Percentiles rank a stretch among this genome's conserved stretches.
Evolutionary conservation across 2,797 vertebrate genomes (phyloP).

Genomic region (Oryzias dopingdopingensis): DNA sequence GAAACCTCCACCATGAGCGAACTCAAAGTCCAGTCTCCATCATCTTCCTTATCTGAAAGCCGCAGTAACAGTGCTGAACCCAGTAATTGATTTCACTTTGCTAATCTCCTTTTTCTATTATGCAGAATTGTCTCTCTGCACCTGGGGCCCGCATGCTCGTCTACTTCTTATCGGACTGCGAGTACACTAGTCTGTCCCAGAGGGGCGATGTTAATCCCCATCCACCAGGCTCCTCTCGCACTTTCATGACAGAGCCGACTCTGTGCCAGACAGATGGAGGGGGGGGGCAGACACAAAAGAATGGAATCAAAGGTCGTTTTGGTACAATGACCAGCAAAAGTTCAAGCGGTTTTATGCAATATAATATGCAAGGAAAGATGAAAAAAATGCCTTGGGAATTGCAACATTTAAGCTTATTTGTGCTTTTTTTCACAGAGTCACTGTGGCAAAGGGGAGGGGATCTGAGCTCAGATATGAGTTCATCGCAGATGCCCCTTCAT

Average conservation of each 20-base stretch:
- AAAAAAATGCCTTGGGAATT: too few relatives aligned
- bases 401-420: too few relatives aligned
- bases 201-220: conserved; percentile 41
- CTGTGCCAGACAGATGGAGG: conserved; percentile 51
- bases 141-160: conserved; percentile 57
- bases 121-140: conserved; percentile 52
- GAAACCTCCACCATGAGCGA: conserved; percentile 12
- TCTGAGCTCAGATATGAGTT: too few relatives aligned
- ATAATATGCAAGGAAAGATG: conserved; percentile 3
- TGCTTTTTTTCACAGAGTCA: too few relatives aligned
- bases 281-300: conserved; percentile 34
- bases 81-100: conserved; percentile 56
- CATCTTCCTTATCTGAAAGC: conserved; percentile 37
- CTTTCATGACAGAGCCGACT: conserved; percentile 16
- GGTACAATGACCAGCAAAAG: conserved; percentile 3
- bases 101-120: conserved; percentile 58
- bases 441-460: too few relatives aligned
- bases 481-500: too few relatives aligned
- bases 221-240: conserved; percentile 25
- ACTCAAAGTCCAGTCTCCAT: conserved; percentile 7
- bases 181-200: conserved; percentile 36
- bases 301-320: conserved; percentile 18
- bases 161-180: conserved; percentile 42
- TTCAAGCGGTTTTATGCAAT: background rate
- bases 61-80: conserved; percentile 26